Conservation (phyloP, 2,888 invertebrate species). For the Hemithea aestivaria region DNA sequence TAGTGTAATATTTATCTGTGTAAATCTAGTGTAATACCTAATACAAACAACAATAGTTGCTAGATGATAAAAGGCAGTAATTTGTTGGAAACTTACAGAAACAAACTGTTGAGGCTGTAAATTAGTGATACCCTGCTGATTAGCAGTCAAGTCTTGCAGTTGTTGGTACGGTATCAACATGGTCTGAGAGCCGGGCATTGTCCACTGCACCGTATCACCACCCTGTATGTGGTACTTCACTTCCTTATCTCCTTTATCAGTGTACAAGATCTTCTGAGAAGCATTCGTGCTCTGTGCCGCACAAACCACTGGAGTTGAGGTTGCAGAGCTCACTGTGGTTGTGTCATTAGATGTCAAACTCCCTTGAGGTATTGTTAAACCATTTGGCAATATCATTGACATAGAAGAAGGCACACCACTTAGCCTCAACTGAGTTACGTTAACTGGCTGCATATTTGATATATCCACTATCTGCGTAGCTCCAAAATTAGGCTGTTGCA, state of each 20-base stretch:
- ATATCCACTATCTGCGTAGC: constrained; percentile 64
- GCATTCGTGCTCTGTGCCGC: constrained; percentile 67
- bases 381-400: constrained; percentile 72
- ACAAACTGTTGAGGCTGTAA: constrained; percentile 70
- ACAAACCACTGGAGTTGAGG: constrained; percentile 67
- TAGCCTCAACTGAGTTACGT: constrained; percentile 64
- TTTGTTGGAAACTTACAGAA: constrained; percentile 65
- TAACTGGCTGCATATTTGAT: constrained; percentile 69
- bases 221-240: constrained; percentile 71
- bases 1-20: too few species aligned
- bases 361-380: constrained; percentile 62
- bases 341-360: constrained; percentile 59
- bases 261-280: constrained; percentile 67
- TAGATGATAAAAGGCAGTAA: too few species aligned
- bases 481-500: constrained; percentile 67
- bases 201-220: constrained; percentile 66
- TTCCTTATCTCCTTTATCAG: constrained; percentile 69
- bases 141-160: constrained; percentile 59
- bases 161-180: constrained; percentile 74
- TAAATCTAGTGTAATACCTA: too few species aligned
- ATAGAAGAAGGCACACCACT: constrained; percentile 71
- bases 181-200: constrained; percentile 68
- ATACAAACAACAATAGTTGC: too few species aligned
- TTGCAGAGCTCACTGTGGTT: constrained; percentile 68
- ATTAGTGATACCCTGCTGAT: constrained; percentile 57